Evolutionary conservation across 2,888 invertebrate species (phyloP), one percentile per base, ranked within the genome.

Genomic region (Ceriagrion tenellum): DNA sequence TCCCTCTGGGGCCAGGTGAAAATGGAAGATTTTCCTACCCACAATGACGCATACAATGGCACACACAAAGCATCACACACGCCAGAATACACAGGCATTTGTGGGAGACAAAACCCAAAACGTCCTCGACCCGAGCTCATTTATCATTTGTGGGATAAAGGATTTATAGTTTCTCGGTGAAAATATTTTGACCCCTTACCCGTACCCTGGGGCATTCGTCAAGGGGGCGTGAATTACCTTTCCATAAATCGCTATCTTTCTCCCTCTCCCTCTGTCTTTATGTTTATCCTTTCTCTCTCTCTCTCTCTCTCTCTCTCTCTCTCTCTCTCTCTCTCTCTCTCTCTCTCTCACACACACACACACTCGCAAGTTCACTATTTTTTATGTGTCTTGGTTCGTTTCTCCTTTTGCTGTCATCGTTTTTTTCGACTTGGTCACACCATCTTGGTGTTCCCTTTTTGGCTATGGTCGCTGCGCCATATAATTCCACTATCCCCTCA

Each of bases 191-290:
- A 3, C 8, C 35, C 81, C 81, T 3, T 26, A 0, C 35, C 30
- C 4, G 59, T 10, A 16, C 59, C 81, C 13, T 26, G 30, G 35
- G 81, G 81, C 13, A 35, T 81, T 81, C 81, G 81, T 81, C 81
- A 81, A 13, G 35, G 81, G 81, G 35, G 35, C 81, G 81, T 81
- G 81, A 81, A 81, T 81, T 81, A 81, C 81, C 81, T 81, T 81
- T 81, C 81, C 81, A 81, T 81, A 81, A 81, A 81, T 81, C 81
- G 81, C 81, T 81, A 81, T 81, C 81, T 81, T 30, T 18, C 12
- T 35, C 30, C 81, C 81, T 69, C 81, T 81, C n/a, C n/a, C n/a
- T n/a, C n/a, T n/a, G n/a, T n/a, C n/a, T n/a, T n/a, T n/a, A n/a
- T n/a, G n/a, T n/a, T n/a, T n/a, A n/a, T n/a, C n/a, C n/a, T n/a